Conservation (phyloP, 2,888 invertebrate genomes). For the Pammene fasciana region DNA sequence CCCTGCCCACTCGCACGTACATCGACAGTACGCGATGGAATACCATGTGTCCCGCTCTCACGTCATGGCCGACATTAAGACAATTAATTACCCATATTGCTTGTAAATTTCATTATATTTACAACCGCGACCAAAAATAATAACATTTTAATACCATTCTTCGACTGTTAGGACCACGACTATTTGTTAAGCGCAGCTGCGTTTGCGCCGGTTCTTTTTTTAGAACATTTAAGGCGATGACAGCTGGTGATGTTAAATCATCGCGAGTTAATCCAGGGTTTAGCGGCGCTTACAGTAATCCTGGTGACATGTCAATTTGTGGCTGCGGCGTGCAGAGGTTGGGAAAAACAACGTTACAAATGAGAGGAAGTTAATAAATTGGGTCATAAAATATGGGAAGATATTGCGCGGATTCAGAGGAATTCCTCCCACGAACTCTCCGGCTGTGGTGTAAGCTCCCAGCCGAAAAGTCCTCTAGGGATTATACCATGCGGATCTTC, state of each 20-base stretch:
- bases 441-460: neutral
- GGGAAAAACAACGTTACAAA: slow-evolving; percentile 43
- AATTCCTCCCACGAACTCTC: neutral
- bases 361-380: slow-evolving; percentile 43
- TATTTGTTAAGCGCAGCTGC: slow-evolving; percentile 48
- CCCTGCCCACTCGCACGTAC: slow-evolving; percentile 65
- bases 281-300: slow-evolving; percentile 56
- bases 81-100: slow-evolving; percentile 45
- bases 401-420: slow-evolving; percentile 5
- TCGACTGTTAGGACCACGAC: slow-evolving; percentile 23
- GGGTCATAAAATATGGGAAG: slow-evolving; percentile 5
- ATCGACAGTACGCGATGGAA: slow-evolving; percentile 61
- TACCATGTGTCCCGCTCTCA: slow-evolving; percentile 62
- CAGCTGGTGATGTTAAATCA: slow-evolving; percentile 74
- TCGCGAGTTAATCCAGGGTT: slow-evolving; percentile 57
- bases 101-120: slow-evolving; percentile 46
- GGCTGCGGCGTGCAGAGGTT: slow-evolving; percentile 48
- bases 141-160: slow-evolving; percentile 16
- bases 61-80: slow-evolving; percentile 39
- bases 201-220: slow-evolving; percentile 45
- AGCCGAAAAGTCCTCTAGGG: neutral
- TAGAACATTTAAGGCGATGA: slow-evolving; percentile 59
- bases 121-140: slow-evolving; percentile 34
- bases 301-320: slow-evolving; percentile 59
- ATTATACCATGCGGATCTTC: no score